Evolutionary conservation across 1,140 invertebrate species (phyloP).

Genomic region (Leptinotarsa texana): DNA sequence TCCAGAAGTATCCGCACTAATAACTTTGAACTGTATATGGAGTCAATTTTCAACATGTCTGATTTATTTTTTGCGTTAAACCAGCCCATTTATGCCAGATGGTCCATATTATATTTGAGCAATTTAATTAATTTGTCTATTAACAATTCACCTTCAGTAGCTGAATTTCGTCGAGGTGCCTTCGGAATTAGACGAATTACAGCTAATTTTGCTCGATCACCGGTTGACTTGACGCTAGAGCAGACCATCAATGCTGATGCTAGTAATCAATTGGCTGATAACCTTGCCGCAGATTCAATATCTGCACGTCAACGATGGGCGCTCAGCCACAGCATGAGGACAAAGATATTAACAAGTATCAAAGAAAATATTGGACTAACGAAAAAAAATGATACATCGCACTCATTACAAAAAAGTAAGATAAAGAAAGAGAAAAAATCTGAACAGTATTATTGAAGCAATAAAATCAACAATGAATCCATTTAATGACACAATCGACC

Average conservation of each 20-base stretch:
- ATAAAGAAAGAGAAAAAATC: constrained; percentile 34
- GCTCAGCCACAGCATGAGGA: constrained; percentile 23
- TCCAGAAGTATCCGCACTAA: constrained; percentile 44
- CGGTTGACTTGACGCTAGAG: constrained; percentile 34
- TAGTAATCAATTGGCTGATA: constrained; percentile 29
- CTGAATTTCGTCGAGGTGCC: constrained; percentile 34
- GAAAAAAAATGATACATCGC: constrained; percentile 41
- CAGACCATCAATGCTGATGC: constrained; percentile 40
- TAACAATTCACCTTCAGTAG: constrained; percentile 30
- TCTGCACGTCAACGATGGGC: constrained; percentile 33
- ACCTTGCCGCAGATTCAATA: constrained; percentile 35
- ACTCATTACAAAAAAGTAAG: constrained; percentile 42
- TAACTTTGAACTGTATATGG: constrained; percentile 43
- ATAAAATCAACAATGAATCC: constrained; percentile 43
- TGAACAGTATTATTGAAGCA: constrained; percentile 39
- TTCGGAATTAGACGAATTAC: constrained; percentile 34
- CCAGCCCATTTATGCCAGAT: constrained; percentile 46
- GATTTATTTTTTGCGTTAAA: constrained; percentile 47
- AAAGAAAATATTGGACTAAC: constrained; percentile 31
- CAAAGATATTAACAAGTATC: constrained; percentile 40
- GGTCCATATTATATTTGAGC: constrained; percentile 36
- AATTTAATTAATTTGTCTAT: constrained; percentile 32
- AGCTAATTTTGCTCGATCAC: constrained; percentile 16
- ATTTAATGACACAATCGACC: constrained; percentile 40
- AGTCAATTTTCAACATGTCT: constrained; percentile 40